Conservation (phyloP, 1,140 invertebrate species). For the Lordiphosa clarofinis region DNA sequence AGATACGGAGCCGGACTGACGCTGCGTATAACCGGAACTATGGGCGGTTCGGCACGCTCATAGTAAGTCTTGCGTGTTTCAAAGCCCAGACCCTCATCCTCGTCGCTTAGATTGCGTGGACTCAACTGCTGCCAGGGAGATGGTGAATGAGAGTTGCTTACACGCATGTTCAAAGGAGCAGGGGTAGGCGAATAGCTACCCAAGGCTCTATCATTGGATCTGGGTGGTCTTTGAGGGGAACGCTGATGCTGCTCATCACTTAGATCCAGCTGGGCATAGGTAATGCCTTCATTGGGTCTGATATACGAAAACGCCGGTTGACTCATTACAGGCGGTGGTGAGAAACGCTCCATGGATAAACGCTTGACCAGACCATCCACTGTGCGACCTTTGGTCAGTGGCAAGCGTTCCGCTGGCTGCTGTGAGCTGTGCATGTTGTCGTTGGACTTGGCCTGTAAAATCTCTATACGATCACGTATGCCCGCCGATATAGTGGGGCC, state of each 20-base stretch:
- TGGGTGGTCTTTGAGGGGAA: constrained; percentile 31
- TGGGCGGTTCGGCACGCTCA: constrained; percentile 67
- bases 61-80: constrained; percentile 81
- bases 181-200: constrained; percentile 44
- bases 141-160: constrained; percentile 55
- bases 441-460: constrained; percentile 79
- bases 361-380: constrained; percentile 84
- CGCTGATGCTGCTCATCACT: constrained; percentile 44
- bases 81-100: constrained; percentile 87
- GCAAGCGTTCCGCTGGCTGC: constrained; percentile 83
- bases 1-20: constrained; percentile 80
- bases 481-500: constrained; percentile 79
- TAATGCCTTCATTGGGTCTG: constrained; percentile 81
- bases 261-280: constrained; percentile 87
- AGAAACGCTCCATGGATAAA: constrained; percentile 83
- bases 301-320: constrained; percentile 78
- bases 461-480: constrained; percentile 72
- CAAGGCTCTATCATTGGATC: constrained; percentile 35
- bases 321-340: constrained; percentile 83
- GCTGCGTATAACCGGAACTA: constrained; percentile 72
- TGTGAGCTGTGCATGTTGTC: constrained; percentile 86
- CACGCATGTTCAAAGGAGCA: constrained; percentile 29
- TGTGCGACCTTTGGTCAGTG: constrained; percentile 84
- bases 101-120: constrained; percentile 81
- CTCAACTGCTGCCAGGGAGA: constrained; percentile 76